Base-by-base conservation (phyloP, 2,797 vertebrate genomes). In the Muraenolepis orangiensis region DNA sequence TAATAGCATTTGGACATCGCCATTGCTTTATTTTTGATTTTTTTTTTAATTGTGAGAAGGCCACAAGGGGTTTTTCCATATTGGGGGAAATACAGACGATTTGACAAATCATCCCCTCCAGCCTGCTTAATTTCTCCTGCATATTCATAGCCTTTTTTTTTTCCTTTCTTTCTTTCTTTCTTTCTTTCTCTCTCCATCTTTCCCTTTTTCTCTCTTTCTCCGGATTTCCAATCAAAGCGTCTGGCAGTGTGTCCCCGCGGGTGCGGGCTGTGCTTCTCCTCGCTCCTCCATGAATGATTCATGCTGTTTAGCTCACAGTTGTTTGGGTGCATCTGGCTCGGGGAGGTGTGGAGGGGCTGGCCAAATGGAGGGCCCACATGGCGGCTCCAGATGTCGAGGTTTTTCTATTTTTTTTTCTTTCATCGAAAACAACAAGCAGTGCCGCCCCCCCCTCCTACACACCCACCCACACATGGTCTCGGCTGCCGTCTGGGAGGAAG, bases 161-260 rank as follows among this genome's bases (percentile, higher is more conserved):
- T 11, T 38, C 8, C 12, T 12, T 11, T 10, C 12, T 12, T 38
- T 12, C 12, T 12, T 38, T 10, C 6, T 11, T 10, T 11, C 51
- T 57, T 23, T 23, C 51, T 57, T 11, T 57, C 51, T 57, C n/a
- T n/a, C n/a, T n/a, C n/a, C n/a, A n/a, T 10, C 6, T 11, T 10
- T 11, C 51, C 23, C 13, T 23, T n/a, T 57, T 11, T 57, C 51
- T 57, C 11, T n/a, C 36, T 57, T 23, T 57, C 51, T 57, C 51
- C 77, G 87, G 91, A 88, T 92, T 95, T 95, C 95, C 94, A 95
- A 95, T 96, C 94, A 94, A 94, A 95, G 95, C 91, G 82, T 81
- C 93, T 93, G 95, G 92, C 86, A 90, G 93, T 8, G 51, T 6
- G 51, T 57, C 93, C 89, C 93, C 93, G 94, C 91, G 84, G 84